A percentile compares a stretch with the other conserved stretches of the same genome.
phyloP scores from a whole-genome alignment of 2,797 vertebrate species.

The Chromobotia macracanthus region DNA sequence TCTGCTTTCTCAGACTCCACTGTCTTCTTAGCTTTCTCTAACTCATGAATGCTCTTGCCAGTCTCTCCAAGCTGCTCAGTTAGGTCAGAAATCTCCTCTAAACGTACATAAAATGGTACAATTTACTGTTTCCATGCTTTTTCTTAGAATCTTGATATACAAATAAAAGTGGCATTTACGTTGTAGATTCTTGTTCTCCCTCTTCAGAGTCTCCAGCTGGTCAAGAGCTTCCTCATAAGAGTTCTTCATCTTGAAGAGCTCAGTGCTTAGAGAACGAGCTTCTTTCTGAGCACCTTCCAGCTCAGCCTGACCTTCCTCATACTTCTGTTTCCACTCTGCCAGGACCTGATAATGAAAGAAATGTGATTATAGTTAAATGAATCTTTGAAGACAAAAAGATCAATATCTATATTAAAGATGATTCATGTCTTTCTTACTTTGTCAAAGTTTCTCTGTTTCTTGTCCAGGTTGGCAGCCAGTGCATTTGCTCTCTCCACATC shows the following conservation, averaged over 20 bases:
- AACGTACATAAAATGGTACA: too few relatives aligned
- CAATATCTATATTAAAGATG: too few relatives aligned
- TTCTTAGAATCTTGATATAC: too few relatives aligned
- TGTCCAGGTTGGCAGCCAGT: conserved; percentile 76
- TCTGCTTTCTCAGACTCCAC: conserved; percentile 85
- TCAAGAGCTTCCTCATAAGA: conserved; percentile 86
- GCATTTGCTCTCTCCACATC: conserved; percentile 78
- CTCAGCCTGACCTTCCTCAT: conserved; percentile 84
- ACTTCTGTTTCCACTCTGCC: conserved; percentile 88
- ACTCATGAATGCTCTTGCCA: conserved; percentile 83
- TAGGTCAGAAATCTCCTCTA: conserved; percentile 87
- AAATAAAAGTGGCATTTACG: conserved; percentile 57
- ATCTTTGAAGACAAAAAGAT: too few relatives aligned
- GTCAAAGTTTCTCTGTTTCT: conserved; percentile 83
- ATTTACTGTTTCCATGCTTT: too few relatives aligned
- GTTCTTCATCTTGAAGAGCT: conserved; percentile 89
- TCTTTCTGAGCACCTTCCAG: conserved; percentile 86
- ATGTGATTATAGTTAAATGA: too few relatives aligned
- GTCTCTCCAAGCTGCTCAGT: conserved; percentile 86
- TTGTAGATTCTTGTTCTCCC: conserved; percentile 87
- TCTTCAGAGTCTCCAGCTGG: conserved; percentile 84
- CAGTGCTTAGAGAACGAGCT: conserved; percentile 81
- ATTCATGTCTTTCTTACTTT: too few relatives aligned
- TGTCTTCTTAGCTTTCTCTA: conserved; percentile 85
- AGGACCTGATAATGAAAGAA: too few relatives aligned